A percentile compares a stretch with the other conserved stretches of the same genome.
Conservation (phyloP, 37 sponge, comb jelly and placozoan species). For the Lycopodina hypogea region DNA sequence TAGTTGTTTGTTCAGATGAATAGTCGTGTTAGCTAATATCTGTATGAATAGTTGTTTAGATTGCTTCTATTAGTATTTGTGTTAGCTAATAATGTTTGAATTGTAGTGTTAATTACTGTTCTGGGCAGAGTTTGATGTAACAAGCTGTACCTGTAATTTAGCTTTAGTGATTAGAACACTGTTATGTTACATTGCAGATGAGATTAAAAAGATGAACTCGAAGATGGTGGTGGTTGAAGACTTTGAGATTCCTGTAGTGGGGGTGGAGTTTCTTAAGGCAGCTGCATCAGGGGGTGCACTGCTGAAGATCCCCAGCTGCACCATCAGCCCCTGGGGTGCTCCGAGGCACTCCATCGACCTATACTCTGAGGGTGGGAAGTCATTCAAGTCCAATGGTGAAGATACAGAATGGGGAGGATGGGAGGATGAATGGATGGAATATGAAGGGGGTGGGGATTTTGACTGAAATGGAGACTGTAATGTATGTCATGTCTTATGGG, state of each 20-base stretch:
- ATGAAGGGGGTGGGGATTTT: neutral
- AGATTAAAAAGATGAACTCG: conserved; percentile 63
- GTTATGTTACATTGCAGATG: conserved; percentile 23
- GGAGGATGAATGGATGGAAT: too few species aligned
- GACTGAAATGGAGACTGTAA: neutral
- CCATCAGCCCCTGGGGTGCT: conserved; percentile 80
- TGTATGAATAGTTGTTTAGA: too few species aligned
- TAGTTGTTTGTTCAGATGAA: too few species aligned
- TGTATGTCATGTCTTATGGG: neutral
- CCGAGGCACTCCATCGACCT: conserved; percentile 41
- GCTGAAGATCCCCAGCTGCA: conserved; percentile 56
- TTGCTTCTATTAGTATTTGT: too few species aligned
- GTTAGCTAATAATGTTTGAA: too few species aligned
- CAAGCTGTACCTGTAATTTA: too few species aligned
- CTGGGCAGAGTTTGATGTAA: too few species aligned
- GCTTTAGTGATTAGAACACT: too few species aligned
- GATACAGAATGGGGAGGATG: too few species aligned
- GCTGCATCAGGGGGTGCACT: conserved; percentile 60
- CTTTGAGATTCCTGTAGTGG: conserved; percentile 70
- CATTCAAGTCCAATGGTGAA: conserved; percentile 44
- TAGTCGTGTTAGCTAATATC: too few species aligned
- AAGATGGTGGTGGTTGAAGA: conserved; percentile 74
- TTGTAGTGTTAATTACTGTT: too few species aligned
- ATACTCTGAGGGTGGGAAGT: neutral
- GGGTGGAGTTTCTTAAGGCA: conserved; percentile 62